Conservation (phyloP, 2,113 vertebrate species). For the Rattus norvegicus region DNA sequence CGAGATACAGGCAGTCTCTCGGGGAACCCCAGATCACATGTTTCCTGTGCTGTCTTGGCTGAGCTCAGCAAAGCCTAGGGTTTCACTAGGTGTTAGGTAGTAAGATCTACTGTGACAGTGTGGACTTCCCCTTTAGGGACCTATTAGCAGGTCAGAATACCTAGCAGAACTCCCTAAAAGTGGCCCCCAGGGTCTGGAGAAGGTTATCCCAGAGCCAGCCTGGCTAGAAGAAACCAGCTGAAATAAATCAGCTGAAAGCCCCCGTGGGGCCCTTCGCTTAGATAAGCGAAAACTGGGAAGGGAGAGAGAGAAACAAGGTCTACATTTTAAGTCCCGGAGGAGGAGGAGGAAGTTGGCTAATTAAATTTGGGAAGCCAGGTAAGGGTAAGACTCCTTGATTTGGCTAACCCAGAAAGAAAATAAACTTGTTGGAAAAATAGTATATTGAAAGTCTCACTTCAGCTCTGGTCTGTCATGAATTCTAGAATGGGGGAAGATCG, state of each 20-base stretch:
- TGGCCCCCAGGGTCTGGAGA: conserved; percentile 51
- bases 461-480: conserved; percentile 16
- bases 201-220: conserved; percentile 68
- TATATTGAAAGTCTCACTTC: conserved; percentile 52
- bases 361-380: conserved; percentile 76
- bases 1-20: conserved; percentile 58
- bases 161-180: conserved; percentile 67
- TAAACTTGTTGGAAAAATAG: conserved; percentile 70
- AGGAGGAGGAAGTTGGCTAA: conserved; percentile 72
- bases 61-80: conserved; percentile 71
- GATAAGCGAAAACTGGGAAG: conserved; percentile 63
- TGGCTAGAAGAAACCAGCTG: conserved; percentile 69
- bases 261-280: not conserved
- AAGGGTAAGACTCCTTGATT: conserved; percentile 58
- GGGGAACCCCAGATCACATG: conserved; percentile 61
- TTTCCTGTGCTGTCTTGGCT: conserved; percentile 77
- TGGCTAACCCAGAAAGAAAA: conserved; percentile 69
- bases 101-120: conserved; percentile 76
- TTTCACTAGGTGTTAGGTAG: conserved; percentile 83
- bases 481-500: conserved; percentile 30
- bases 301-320: conserved; percentile 53
- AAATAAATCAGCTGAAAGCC: conserved; percentile 70
- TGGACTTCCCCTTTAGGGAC: conserved; percentile 71
- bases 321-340: conserved; percentile 53
- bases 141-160: conserved; percentile 75